A percentile compares a stretch with the other conserved stretches of the same genome.
These are phyloP conservation scores for Drosophila jambulina DNA, from an alignment of 1,140 invertebrate genomes.

Conservation along the genomic window DNA sequence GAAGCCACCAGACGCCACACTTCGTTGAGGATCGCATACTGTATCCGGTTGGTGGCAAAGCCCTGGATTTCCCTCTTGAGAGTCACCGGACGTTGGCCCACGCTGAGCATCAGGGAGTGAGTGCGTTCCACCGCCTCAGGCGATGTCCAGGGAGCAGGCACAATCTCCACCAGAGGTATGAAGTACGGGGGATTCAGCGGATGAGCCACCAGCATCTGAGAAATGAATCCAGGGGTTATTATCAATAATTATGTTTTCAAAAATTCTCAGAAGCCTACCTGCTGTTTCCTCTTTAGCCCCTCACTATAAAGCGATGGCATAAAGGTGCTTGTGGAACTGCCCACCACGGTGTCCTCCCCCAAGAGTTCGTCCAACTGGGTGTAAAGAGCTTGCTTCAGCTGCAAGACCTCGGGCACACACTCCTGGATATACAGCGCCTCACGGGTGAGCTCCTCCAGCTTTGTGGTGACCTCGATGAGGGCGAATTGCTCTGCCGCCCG, in stretches of 20 bases:
- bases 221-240: background rate
- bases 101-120: constrained; percentile 92
- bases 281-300: constrained; percentile 72
- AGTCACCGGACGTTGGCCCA: constrained; percentile 95
- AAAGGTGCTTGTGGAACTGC: constrained; percentile 96
- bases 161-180: constrained; percentile 96
- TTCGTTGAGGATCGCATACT: constrained; percentile 98
- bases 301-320: constrained; percentile 94
- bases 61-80: constrained; percentile 94
- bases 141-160: constrained; percentile 95
- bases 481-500: constrained; percentile 90
- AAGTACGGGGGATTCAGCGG: constrained; percentile 99
- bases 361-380: constrained; percentile 91
- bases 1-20: constrained; percentile 94
- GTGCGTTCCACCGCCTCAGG: constrained; percentile 86
- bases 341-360: constrained; percentile 90
- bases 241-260: background rate
- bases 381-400: constrained; percentile 93
- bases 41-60: constrained; percentile 97
- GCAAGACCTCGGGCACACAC: constrained; percentile 96
- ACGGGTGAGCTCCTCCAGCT: constrained; percentile 88
- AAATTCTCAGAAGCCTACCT: constrained; percentile 48
- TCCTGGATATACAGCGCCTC: constrained; percentile 93
- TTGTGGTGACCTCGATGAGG: constrained; percentile 90
- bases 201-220: constrained; percentile 89